phyloP scores from a whole-genome alignment of 1,140 invertebrate genomes.

The Micrasema minimum region DNA sequence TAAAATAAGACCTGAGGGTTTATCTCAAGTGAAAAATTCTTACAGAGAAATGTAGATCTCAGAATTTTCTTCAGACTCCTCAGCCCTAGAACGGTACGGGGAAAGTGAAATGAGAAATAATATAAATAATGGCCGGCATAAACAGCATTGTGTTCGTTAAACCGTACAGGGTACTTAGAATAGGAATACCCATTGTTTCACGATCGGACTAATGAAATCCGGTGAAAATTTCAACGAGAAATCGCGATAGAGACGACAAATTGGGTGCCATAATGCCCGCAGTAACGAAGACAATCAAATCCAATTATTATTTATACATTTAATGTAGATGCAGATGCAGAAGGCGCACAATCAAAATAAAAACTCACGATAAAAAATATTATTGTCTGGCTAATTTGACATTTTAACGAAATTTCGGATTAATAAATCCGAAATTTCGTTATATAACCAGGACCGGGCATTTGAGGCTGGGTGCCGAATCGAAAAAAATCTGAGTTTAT shows the following conservation, averaged over 20 bases:
- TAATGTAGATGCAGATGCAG: no score
- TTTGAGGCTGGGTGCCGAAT: not conserved
- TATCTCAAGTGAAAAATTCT: no score
- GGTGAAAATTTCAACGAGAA: conserved; percentile 26
- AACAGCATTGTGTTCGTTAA: conserved; percentile 37
- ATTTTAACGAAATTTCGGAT: no score
- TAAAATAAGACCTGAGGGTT: no score
- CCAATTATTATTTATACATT: not conserved
- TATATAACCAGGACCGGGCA: no score
- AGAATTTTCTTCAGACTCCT: no score
- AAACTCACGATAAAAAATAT: not conserved
- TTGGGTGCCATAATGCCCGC: not conserved
- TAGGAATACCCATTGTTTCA: conserved; percentile 1
- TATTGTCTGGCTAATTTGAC: no score
- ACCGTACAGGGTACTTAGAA: not conserved
- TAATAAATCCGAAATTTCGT: no score
- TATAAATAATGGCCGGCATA: conserved; percentile 14
- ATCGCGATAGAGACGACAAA: conserved; percentile 8
- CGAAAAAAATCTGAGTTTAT: no score
- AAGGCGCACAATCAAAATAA: not conserved
- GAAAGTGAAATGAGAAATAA: conserved; percentile 34
- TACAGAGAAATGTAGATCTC: no score
- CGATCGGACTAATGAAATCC: conserved; percentile 16
- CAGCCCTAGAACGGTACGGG: no score
- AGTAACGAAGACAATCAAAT: not conserved